Evolutionary conservation across 2,113 vertebrate genomes (phyloP).

Genomic region (Dolichotis patagonum): DNA sequence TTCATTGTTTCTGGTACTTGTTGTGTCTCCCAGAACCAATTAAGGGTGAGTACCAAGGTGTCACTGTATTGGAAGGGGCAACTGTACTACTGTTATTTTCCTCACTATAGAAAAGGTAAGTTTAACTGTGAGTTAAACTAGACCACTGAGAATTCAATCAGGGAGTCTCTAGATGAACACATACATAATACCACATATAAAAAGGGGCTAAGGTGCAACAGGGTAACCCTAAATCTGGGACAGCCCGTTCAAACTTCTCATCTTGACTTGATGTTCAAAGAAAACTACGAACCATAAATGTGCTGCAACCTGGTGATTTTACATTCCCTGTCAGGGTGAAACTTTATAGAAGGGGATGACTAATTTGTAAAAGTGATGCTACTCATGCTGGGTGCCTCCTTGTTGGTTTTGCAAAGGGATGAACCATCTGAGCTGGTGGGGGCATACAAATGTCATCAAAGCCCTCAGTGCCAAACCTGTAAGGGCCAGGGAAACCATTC

Average conservation of each 20-base stretch:
- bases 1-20: not conserved
- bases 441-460: not conserved
- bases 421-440: not conserved
- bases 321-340: not conserved
- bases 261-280: not conserved
- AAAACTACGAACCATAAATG: not conserved
- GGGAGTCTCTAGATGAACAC: not conserved
- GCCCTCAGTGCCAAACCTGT: too few relatives aligned
- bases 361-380: not conserved
- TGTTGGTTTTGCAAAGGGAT: not conserved
- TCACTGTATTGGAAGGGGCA: not conserved
- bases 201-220: not conserved
- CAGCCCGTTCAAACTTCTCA: not conserved
- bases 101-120: not conserved
- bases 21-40: not conserved
- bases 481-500: not conserved
- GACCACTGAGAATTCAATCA: not conserved
- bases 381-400: too few relatives aligned
- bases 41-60: not conserved
- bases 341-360: not conserved
- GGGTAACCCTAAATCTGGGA: not conserved
- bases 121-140: not conserved
- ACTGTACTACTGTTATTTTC: not conserved
- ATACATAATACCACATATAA: too few relatives aligned
- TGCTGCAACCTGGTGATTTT: too few relatives aligned